Evolutionary conservation across 2,113 vertebrate genomes (phyloP).

Genomic region (Glaucidium brasilianum): DNA sequence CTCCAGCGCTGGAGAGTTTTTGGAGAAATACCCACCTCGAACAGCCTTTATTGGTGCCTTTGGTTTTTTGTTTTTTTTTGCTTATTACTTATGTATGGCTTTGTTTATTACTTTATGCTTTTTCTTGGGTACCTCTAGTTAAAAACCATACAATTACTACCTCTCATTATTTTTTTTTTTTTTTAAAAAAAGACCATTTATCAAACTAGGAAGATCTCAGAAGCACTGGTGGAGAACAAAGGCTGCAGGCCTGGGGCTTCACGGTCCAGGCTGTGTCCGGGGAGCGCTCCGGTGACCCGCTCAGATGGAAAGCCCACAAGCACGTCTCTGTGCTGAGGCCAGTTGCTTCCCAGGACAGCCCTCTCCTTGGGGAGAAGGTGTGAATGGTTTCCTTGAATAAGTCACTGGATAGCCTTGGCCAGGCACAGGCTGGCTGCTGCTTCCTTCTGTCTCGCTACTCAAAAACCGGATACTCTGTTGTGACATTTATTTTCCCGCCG

Average conservation of each 20-base stretch:
- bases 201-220: not conserved
- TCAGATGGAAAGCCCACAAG: constrained; percentile 26
- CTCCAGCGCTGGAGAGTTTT: not conserved
- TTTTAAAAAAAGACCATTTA: not conserved
- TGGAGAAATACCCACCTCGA: not conserved
- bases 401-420: constrained; percentile 63
- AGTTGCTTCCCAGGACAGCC: not conserved
- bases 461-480: constrained; percentile 49
- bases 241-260: not conserved
- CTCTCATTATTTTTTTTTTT: not conserved
- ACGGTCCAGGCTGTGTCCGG: not conserved
- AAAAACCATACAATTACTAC: not conserved
- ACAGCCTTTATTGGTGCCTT: not conserved
- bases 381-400: constrained; percentile 60
- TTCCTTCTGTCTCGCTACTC: constrained; percentile 10
- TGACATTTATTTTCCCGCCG: constrained; percentile 15
- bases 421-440: not conserved
- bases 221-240: constrained; percentile 6
- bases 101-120: not conserved
- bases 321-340: constrained; percentile 35
- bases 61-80: rapidly evolving
- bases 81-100: not conserved
- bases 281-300: constrained; percentile 1
- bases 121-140: not conserved
- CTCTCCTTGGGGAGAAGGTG: constrained; percentile 66